Percentiles rank a stretch among this genome's conserved stretches.
Evolutionary conservation across 2,797 vertebrate species (phyloP).

Genomic region (Hyperoplus immaculatus): DNA sequence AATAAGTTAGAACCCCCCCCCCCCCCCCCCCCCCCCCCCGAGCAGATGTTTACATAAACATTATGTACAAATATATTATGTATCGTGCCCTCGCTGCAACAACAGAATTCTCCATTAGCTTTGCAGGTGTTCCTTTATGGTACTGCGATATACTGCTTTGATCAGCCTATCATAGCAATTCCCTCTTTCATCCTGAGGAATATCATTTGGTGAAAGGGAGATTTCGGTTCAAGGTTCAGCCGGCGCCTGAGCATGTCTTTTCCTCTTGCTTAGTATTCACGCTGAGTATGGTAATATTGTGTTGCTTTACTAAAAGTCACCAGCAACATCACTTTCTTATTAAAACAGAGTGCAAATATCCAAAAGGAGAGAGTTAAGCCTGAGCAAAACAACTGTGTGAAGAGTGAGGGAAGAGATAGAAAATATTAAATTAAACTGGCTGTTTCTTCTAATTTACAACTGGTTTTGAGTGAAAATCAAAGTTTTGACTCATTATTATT

Average conservation of each 20-base stretch:
- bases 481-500: conserved; percentile 47
- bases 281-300: conserved; percentile 77
- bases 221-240: conserved; percentile 82
- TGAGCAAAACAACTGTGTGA: conserved; percentile 48
- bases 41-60: conserved; percentile 86
- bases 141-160: conserved; percentile 79
- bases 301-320: conserved; percentile 80
- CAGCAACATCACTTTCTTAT: conserved; percentile 81
- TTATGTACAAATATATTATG: conserved; percentile 81
- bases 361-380: conserved; percentile 52
- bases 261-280: conserved; percentile 80
- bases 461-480: conserved; percentile 16
- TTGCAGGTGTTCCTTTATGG: conserved; percentile 84
- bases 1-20: conserved; percentile 80
- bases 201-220: conserved; percentile 78
- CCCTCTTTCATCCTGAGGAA: conserved; percentile 81
- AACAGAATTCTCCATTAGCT: conserved; percentile 78
- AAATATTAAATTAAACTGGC: conserved; percentile 39
- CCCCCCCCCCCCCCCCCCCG: conserved; percentile 66
- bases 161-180: conserved; percentile 85
- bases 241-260: conserved; percentile 68
- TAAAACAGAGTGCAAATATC: conserved; percentile 76
- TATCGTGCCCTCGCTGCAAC: conserved; percentile 76
- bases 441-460: conserved; percentile 31
- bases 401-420: conserved; percentile 19